Evolutionary conservation across 2,797 vertebrate species (phyloP), one percentile per base, ranked within the genome.

Genomic region (Cyprinella venusta): DNA sequence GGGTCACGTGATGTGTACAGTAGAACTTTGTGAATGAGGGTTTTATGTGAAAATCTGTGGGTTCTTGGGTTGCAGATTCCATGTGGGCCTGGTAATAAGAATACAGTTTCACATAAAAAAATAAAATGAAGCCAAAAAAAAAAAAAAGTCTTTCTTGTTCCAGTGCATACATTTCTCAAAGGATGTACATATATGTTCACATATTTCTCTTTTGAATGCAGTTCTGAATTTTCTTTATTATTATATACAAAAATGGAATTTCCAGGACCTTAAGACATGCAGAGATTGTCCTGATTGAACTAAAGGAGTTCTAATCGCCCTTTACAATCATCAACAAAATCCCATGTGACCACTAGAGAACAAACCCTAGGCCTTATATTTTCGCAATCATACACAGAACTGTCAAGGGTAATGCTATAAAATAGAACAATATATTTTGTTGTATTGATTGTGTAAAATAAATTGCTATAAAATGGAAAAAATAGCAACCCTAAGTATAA

Each of bases 301-400:
- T 91, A 83, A 96, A 95, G 95, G 95, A 96, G 92, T 91, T 90
- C 69, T 72, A 95, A 92, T 94, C 95, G 45, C 95, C 95, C 95
- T 87, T 80, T 86, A 95, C 93, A 94, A 93, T 94, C 95, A 96
- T 96, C 95, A 96, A 95, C 93, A 94, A 96, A 96, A 96, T 97
- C 95, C 95, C 96, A 95, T 97, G 95, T 96, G 96, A 97, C 96
- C 97, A 98, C 97, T 98, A 98, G 97, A 97, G 98, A 98, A 97
- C 96, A 96, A 98, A 94, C 97, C 97, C 96, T 97, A 96, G 97
- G 97, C 98, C 98, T 99, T 99, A 99, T 96, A 95, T 99, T 98
- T 98, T 97, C 96, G 97, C 96, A 97, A 96, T 95, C 98, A 96
- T 98, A 97, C 95, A 97, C 95, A 95, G 95, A 97, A 96, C 95